phyloP scores from a whole-genome alignment of 2,888 invertebrate genomes.

The Altica lythri region DNA sequence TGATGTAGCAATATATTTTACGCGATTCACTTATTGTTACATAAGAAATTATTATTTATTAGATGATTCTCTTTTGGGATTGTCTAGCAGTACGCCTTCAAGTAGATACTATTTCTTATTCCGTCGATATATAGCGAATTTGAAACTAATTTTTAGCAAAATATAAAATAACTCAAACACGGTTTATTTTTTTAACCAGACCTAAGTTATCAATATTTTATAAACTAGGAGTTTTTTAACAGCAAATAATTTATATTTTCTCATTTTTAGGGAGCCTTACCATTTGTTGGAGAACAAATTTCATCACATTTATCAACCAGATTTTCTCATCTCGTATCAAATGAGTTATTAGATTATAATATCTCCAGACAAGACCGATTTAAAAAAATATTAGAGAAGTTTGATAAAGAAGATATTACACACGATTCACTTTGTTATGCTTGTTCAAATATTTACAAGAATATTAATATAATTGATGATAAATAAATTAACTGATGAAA shows the following conservation, averaged over 20 bases:
- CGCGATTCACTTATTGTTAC: too few relatives aligned
- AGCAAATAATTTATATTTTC: conserved; percentile 28
- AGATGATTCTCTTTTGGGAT: too few relatives aligned
- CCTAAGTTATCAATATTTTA: too few relatives aligned
- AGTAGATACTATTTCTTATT: too few relatives aligned
- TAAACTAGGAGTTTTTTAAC: conserved; percentile 42
- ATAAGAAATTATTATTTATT: too few relatives aligned
- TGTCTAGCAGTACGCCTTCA: too few relatives aligned
- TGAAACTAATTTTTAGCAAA: too few relatives aligned
- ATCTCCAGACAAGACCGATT: conserved; percentile 40
- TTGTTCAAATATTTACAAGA: background rate
- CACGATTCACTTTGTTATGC: conserved; percentile 12
- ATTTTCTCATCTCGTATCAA: conserved; percentile 60
- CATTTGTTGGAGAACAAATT: conserved; percentile 53
- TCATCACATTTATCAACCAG: conserved; percentile 66
- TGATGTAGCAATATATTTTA: too few relatives aligned
- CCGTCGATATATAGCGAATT: too few relatives aligned
- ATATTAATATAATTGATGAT: background rate
- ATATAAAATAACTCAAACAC: too few relatives aligned
- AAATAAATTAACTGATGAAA: too few relatives aligned
- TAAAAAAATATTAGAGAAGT: conserved; percentile 34
- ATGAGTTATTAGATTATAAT: conserved; percentile 36
- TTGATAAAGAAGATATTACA: conserved; percentile 24
- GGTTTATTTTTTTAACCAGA: too few relatives aligned
- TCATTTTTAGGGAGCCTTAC: conserved; percentile 61